These are phyloP conservation scores for Oreochromis mossambicus DNA, from an alignment of 2,797 vertebrate species.

Conservation along the genomic window DNA sequence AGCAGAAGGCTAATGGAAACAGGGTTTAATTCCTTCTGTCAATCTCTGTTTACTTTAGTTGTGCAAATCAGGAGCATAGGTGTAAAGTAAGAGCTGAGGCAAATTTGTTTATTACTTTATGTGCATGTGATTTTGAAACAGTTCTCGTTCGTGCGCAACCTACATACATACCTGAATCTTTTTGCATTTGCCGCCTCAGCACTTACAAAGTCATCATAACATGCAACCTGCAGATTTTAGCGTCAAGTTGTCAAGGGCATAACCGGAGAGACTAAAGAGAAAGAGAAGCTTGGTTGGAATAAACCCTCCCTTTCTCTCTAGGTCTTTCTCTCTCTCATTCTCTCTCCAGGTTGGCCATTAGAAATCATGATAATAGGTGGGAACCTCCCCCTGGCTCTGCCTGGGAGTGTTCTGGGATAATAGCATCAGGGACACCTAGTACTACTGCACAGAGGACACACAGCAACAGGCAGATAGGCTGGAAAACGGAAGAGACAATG, in stretches of 20 bases:
- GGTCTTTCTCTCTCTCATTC: slow-evolving; percentile 29
- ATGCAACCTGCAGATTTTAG: slow-evolving; percentile 23
- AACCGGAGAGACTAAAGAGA: slow-evolving; percentile 9
- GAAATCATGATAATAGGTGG: slow-evolving; percentile 66
- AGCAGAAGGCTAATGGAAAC: slow-evolving; percentile 57
- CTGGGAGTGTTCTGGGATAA: slow-evolving; percentile 76
- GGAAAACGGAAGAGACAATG: slow-evolving; percentile 56
- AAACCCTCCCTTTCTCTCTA: slow-evolving; percentile 24
- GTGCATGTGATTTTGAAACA: neutral
- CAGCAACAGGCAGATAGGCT: slow-evolving; percentile 50
- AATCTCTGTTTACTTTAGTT: slow-evolving; percentile 59
- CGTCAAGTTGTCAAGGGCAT: slow-evolving; percentile 49
- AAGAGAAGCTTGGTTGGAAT: slow-evolving; percentile 15
- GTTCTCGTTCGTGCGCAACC: neutral
- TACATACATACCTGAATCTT: neutral
- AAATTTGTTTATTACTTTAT: neutral
- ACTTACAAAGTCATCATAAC: slow-evolving; percentile 14
- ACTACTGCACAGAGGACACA: slow-evolving; percentile 66
- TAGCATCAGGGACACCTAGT: slow-evolving; percentile 73
- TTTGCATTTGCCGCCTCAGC: neutral
- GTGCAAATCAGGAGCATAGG: slow-evolving; percentile 19
- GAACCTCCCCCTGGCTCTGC: slow-evolving; percentile 68
- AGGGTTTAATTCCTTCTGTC: slow-evolving; percentile 57
- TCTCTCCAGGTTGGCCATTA: slow-evolving; percentile 62
- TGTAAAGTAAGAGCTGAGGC: slow-evolving; percentile 20